Base-by-base conservation (phyloP, 2,797 vertebrate genomes). In the Mus spretus region DNA sequence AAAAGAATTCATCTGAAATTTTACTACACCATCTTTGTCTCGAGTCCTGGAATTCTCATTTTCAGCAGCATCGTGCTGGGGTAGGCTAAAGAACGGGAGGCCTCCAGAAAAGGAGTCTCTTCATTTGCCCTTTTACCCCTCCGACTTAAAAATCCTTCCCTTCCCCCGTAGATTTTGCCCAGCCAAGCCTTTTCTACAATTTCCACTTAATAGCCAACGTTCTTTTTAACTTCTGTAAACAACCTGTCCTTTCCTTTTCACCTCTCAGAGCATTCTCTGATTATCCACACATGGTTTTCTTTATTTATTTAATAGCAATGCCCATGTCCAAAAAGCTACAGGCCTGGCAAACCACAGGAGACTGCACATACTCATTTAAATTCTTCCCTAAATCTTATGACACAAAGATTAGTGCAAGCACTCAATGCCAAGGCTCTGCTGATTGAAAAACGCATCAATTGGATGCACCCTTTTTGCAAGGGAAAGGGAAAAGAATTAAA, bases 91-190 rank as follows among this genome's bases (percentile, higher is more conserved):
- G 47, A 61, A 63, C 0, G 3, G 92, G 74, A 63, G 17, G 53
- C 77, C 8, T 77, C 59, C 63, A 59, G 44, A 67, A 1, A 77
- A 91, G 59, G 67, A 7, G 50, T 81, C 26, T 91, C 65, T 47
- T 90, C 59, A 91, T 59, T 85, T 59, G 47, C 12, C 53, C n/a
- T 59, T 80, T 53, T 55, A 0, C 24, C 26, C n/a, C 26, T 96
- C 28, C 37, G 81, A 93, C 14, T 83, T 81, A 40, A 97, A 97
- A 96, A 96, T 77, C 15, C 24, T 57, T 63, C 31, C 22, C 34
- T 93, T 28, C 34, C 0, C 17, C 53, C 50, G 91, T 59, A 75
- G 7, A 89, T 63, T 81, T 77, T 44, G 74, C 47, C 50, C 24
- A 89, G 72, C n/a, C 8, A 72, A 88, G 83, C 47, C 5, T 15